Conservation (phyloP, 1,140 invertebrate genomes). For the Listronotus bonariensis region DNA sequence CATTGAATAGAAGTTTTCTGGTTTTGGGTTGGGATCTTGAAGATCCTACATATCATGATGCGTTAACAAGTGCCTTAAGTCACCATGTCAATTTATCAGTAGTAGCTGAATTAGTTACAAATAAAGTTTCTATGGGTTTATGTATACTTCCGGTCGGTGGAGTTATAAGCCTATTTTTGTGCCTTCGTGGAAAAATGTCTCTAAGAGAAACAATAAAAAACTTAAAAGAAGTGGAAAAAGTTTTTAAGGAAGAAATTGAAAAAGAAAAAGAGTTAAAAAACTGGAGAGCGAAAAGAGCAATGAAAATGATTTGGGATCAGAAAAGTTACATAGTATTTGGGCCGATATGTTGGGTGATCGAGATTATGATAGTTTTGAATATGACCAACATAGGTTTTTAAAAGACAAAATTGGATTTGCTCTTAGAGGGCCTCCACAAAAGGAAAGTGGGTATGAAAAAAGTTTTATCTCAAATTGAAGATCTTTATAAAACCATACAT, state of each 20-base stretch:
- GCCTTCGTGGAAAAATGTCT: conserved; percentile 31
- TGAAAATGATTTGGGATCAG: conserved; percentile 32
- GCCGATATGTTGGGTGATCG: conserved; percentile 47
- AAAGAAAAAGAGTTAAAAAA: conserved; percentile 32
- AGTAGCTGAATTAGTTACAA: conserved; percentile 25
- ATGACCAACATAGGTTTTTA: conserved; percentile 40
- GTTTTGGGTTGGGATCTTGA: conserved; percentile 43
- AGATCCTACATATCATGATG: conserved; percentile 34
- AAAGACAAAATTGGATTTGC: conserved; percentile 49
- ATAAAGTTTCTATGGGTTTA: conserved; percentile 28
- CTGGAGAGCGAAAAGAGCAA: conserved; percentile 12
- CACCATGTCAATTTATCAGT: conserved; percentile 23
- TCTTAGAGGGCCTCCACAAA: conserved; percentile 41
- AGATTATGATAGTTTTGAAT: conserved; percentile 49
- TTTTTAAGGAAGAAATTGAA: conserved; percentile 29
- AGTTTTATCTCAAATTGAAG: conserved; percentile 30
- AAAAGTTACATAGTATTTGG: conserved; percentile 44
- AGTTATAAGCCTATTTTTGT: conserved; percentile 33
- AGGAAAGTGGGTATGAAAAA: conserved; percentile 40
- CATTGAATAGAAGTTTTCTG: conserved; percentile 34
- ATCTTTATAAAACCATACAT: conserved; percentile 38
- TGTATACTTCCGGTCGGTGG: conserved; percentile 35
- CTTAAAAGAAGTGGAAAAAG: conserved; percentile 28
- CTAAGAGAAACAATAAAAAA: conserved; percentile 26
- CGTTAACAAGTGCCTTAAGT: conserved; percentile 35